Percentiles rank a stretch among this genome's conserved stretches.
phyloP scores from a whole-genome alignment of 2,797 vertebrate genomes.

The Ctenopoma kingsleyae region DNA sequence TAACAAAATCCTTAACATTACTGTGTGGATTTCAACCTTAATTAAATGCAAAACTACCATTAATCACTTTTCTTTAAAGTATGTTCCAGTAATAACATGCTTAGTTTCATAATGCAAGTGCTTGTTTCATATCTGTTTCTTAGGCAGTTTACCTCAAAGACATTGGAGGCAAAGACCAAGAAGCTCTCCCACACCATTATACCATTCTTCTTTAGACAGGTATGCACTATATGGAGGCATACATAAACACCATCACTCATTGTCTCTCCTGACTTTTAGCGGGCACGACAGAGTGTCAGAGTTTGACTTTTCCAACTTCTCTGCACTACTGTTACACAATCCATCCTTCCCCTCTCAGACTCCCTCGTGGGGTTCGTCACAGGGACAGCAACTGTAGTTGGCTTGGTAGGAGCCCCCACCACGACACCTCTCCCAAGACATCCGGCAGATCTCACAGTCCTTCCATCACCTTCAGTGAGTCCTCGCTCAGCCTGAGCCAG shows the following conservation, averaged over 20 bases:
- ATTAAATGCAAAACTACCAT: constrained; percentile 6
- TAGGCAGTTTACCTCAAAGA: constrained; percentile 83
- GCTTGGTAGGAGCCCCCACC: constrained; percentile 78
- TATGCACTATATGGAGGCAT: constrained; percentile 31
- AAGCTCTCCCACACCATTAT: constrained; percentile 75
- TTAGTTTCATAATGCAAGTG: not conserved
- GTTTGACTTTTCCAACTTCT: constrained; percentile 53
- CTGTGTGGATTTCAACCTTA: constrained; percentile 6
- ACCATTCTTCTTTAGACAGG: constrained; percentile 79
- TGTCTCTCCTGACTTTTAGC: constrained; percentile 40
- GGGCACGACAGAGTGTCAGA: constrained; percentile 50
- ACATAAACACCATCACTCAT: not conserved
- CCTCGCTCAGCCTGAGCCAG: constrained; percentile 82
- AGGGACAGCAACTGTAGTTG: constrained; percentile 84
- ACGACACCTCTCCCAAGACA: constrained; percentile 75
- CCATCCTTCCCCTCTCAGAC: constrained; percentile 62
- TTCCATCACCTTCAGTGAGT: constrained; percentile 83
- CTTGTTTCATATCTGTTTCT: constrained; percentile 26
- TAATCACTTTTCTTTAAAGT: not conserved
- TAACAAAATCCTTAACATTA: not conserved
- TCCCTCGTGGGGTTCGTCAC: constrained; percentile 76
- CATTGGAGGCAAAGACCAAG: constrained; percentile 81
- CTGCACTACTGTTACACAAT: constrained; percentile 40
- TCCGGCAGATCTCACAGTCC: constrained; percentile 79
- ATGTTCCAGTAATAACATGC: constrained; percentile 6